These are phyloP conservation scores for Sinocyclocheilus maitianheensis DNA, from an alignment of 2,113 vertebrate species.

Conservation along the genomic window DNA sequence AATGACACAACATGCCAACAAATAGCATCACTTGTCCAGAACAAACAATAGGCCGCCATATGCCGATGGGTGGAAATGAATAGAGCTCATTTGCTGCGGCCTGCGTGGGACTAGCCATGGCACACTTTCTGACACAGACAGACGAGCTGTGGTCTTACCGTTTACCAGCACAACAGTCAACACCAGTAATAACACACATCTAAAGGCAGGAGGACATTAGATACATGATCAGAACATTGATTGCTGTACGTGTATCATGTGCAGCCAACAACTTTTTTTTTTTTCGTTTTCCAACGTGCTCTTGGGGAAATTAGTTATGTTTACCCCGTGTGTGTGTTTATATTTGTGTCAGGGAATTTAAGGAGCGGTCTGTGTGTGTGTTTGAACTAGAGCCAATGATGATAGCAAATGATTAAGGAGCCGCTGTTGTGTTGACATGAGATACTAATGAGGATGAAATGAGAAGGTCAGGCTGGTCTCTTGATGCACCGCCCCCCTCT, in stretches of 20 bases:
- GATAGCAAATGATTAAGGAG: conserved; percentile 89
- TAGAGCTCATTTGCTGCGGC: conserved; percentile 94
- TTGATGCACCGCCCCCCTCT: conserved; percentile 66
- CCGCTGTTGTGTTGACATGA: conserved; percentile 83
- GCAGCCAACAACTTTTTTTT: neutral
- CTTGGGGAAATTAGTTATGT: conserved; percentile 33
- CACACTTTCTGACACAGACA: conserved; percentile 80
- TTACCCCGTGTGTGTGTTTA: conserved; percentile 38
- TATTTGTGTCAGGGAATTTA: conserved; percentile 40
- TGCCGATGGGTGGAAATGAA: conserved; percentile 90
- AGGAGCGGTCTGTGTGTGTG: conserved; percentile 13
- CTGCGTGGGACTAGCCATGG: conserved; percentile 81
- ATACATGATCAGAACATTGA: neutral
- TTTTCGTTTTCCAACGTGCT: too few relatives aligned
- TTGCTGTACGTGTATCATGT: neutral
- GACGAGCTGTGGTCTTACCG: conserved; percentile 68
- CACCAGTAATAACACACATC: conserved; percentile 34
- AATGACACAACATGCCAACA: conserved; percentile 95
- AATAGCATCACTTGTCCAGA: conserved; percentile 96
- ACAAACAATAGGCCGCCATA: conserved; percentile 98
- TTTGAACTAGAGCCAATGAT: conserved; percentile 63
- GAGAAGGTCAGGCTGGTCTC: conserved; percentile 87
- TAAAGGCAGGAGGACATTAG: neutral
- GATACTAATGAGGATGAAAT: conserved; percentile 92
- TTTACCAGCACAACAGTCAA: conserved; percentile 49